phyloP scores from a whole-genome alignment of 2,797 vertebrate genomes.

The Botia almorhae region DNA sequence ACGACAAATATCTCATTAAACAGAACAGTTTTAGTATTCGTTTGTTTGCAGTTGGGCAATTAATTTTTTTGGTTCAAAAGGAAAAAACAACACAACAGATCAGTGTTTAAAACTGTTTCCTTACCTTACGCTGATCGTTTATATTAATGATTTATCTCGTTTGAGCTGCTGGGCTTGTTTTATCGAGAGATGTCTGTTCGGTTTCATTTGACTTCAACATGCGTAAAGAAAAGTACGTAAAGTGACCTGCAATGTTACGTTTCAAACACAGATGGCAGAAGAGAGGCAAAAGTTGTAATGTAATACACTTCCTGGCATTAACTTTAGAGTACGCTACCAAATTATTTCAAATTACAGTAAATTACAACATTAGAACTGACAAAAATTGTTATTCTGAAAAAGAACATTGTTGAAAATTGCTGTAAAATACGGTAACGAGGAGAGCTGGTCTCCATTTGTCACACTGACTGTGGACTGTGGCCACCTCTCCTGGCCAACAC shows the following conservation, averaged over 20 bases:
- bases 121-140: no score
- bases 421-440: background rate
- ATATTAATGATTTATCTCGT: no score
- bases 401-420: background rate
- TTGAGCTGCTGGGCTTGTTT: no score
- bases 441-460: constrained; percentile 7
- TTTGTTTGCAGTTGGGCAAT: background rate
- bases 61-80: no score
- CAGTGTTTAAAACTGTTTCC: no score
- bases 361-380: constrained; percentile 1
- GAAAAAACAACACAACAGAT: no score
- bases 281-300: background rate
- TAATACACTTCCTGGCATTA: background rate
- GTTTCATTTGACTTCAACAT: no score
- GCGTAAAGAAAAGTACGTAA: no score
- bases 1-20: background rate
- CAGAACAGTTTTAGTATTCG: background rate
- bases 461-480: background rate
- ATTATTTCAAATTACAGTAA: background rate
- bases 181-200: no score
- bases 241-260: no score
- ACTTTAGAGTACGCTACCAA: background rate
- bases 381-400: background rate
- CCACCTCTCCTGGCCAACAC: background rate
- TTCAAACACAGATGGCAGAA: no score